Conservation (phyloP, 2,113 vertebrate genomes). For the Australoheros scitulus region DNA sequence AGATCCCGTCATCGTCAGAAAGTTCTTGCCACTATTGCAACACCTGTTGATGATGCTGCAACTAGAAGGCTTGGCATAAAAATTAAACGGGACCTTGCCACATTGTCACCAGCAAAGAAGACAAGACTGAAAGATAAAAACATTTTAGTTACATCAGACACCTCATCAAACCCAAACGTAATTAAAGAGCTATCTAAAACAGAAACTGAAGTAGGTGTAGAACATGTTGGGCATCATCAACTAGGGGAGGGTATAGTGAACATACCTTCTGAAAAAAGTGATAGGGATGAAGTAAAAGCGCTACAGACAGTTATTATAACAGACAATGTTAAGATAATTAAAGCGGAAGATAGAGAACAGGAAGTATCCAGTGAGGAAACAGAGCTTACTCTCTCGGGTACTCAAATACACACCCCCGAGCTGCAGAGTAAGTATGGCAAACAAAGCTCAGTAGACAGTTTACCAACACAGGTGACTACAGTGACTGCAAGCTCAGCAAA, state of each 20-base stretch:
- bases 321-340: constrained; percentile 21
- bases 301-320: constrained; percentile 26
- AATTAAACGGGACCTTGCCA: constrained; percentile 89
- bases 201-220: not conserved
- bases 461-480: not conserved
- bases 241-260: not conserved
- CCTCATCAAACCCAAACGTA: constrained; percentile 48
- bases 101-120: constrained; percentile 76
- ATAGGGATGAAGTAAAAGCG: constrained; percentile 23
- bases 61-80: constrained; percentile 85
- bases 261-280: not conserved
- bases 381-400: not conserved
- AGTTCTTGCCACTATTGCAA: constrained; percentile 83
- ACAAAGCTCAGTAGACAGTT: not conserved
- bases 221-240: constrained; percentile 17
- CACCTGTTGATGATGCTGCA: constrained; percentile 81
- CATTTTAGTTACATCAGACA: constrained; percentile 41
- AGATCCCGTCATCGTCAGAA: constrained; percentile 88
- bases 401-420: not conserved
- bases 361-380: constrained; percentile 24
- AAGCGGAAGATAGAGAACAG: constrained; percentile 41
- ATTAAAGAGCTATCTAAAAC: constrained; percentile 32
- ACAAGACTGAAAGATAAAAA: constrained; percentile 66
- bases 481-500: not conserved
- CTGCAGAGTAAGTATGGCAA: constrained; percentile 14